Evolutionary conservation across 2,888 invertebrate genomes (phyloP), one percentile per base, ranked within the genome.

Genomic region (Tiphia femorata): DNA sequence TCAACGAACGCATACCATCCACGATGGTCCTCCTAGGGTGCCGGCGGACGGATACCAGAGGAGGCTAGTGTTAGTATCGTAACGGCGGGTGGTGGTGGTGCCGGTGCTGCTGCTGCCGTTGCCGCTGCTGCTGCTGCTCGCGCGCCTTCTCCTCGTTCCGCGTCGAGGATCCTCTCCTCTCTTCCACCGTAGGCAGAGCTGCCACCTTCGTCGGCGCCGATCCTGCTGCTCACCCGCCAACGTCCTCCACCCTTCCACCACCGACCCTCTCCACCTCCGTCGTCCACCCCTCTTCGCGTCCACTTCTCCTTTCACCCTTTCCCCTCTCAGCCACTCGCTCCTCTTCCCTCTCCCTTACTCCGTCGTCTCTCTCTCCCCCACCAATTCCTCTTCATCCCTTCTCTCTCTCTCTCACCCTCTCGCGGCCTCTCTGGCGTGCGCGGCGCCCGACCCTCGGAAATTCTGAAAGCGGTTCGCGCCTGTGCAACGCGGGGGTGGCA

Each of bases 401-500:
- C 20, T 41, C 37, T 49, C 23, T 25, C 20, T 33, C 21, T 40
- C 30, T n/a, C n/a, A n/a, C n/a, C n/a, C n/a, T n/a, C 48, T 54
- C 38, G 49, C 59, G 54, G 61, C 50, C 61, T 30, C 58, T 46
- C 37, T 46, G 47, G 44, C 58, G 70, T 69, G 69, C 70, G 69
- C 69, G 70, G 49, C 46, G 49, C 43, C 67, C 66, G 70, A 64
- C 65, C 73, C 74, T 76, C 73, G 69, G 72, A 72, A 73, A 73
- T 66, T 71, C 72, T 60, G 57, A 73, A 63, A 70, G 62, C 68
- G 62, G 47, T 63, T 72, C 75, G 78, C 78, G 78, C 78, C 76
- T 78, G 78, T 78, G 78, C 78, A 74, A 57, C 59, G 73, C 65
- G 63, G 67, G 73, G 72, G 75, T 69, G 75, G 73, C 66, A 65